Percentiles rank a stretch among this genome's conserved stretches.
Evolutionary conservation across 2,797 vertebrate species (phyloP).

Genomic region (Poecilia gillii): DNA sequence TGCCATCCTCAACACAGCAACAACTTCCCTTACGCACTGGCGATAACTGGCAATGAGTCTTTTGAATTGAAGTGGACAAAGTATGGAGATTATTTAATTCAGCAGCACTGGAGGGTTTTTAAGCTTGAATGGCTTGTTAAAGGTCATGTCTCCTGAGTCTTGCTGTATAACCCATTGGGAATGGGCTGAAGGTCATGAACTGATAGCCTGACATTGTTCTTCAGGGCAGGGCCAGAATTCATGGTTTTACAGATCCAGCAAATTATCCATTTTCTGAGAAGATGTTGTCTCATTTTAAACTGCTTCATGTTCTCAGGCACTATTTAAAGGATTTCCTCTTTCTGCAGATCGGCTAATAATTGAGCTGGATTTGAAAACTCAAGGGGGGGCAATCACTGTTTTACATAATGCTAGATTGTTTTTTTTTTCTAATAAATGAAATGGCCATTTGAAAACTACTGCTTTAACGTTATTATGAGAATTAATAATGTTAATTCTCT

Average conservation of each 20-base stretch:
- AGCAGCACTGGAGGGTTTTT: constrained; percentile 1
- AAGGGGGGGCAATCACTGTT: neutral
- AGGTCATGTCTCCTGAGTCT: neutral
- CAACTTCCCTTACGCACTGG: neutral
- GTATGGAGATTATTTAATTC: neutral
- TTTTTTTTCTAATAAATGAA: neutral
- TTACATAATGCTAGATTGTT: neutral
- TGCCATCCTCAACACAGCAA: neutral
- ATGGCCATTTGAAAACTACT: neutral
- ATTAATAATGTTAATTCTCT: too few species aligned
- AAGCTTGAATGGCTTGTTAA: neutral
- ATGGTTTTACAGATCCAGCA: neutral
- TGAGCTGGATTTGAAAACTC: neutral
- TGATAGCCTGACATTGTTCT: neutral
- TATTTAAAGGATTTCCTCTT: neutral
- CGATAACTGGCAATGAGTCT: neutral
- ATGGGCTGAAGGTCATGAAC: neutral
- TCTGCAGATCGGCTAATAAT: neutral
- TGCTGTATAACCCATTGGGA: neutral
- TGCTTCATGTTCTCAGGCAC: neutral
- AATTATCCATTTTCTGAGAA: neutral
- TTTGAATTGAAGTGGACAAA: neutral
- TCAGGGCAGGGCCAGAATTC: neutral
- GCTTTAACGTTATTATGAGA: neutral
- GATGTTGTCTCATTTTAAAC: neutral